phyloP scores from a whole-genome alignment of 2,113 vertebrate genomes.

The Cryptoleucopteryx plumbea region DNA sequence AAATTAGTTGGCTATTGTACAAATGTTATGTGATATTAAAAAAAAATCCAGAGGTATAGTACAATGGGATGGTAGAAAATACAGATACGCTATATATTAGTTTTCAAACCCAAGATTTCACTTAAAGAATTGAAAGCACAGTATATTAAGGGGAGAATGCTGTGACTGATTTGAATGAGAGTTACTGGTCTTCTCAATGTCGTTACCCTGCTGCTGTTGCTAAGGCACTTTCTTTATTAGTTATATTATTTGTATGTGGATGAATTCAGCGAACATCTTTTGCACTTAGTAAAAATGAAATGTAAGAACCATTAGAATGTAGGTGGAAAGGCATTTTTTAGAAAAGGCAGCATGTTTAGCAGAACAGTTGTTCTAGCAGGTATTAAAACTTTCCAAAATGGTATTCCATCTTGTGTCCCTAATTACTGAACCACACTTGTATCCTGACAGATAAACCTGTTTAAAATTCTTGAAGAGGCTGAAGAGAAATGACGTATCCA shows the following conservation, averaged over 20 bases:
- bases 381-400: constrained; percentile 64
- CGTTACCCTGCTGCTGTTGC: constrained; percentile 37
- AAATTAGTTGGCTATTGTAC: background rate
- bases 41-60: background rate
- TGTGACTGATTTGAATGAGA: constrained; percentile 8
- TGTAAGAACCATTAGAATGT: constrained; percentile 10
- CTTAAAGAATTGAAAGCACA: background rate
- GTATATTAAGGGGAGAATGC: background rate
- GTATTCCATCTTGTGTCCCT: constrained; percentile 55
- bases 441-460: constrained; percentile 50
- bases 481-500: constrained; percentile 13
- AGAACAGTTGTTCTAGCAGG: constrained; percentile 53
- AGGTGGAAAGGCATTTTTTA: constrained; percentile 17
- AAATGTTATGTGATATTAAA: background rate
- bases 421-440: constrained; percentile 52
- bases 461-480: constrained; percentile 61
- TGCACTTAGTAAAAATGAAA: constrained; percentile 41
- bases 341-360: constrained; percentile 45
- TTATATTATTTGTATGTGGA: background rate
- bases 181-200: background rate
- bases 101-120: background rate
- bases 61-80: background rate
- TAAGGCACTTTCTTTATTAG: constrained; percentile 38
- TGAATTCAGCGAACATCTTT: constrained; percentile 40
- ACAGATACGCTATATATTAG: background rate